These are phyloP conservation scores for Manacus vitellinus DNA, from an alignment of 2,113 vertebrate genomes.

Conservation along the genomic window DNA sequence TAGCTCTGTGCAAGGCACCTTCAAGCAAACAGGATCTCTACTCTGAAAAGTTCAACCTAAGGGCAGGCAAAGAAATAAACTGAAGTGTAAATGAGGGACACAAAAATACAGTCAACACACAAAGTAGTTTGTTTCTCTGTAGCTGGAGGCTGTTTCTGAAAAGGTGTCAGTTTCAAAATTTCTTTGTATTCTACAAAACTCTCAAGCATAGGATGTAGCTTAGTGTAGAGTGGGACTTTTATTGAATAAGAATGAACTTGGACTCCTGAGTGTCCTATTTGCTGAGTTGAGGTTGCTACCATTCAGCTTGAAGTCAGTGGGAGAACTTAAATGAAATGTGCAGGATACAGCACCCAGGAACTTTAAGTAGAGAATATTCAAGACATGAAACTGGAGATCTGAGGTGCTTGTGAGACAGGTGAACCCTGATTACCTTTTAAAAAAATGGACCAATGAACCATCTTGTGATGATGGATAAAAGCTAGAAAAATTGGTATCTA, in stretches of 20 bases:
- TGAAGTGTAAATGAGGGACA: neutral
- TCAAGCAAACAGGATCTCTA: neutral
- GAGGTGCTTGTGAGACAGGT: neutral
- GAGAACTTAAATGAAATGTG: neutral
- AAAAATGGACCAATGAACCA: neutral
- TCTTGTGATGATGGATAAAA: neutral
- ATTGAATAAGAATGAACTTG: neutral
- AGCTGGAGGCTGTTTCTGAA: neutral
- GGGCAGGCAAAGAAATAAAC: constrained; percentile 43
- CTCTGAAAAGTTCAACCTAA: constrained; percentile 4
- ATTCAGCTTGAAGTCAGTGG: neutral
- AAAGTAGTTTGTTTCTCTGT: constrained; percentile 2
- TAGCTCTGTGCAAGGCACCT: neutral
- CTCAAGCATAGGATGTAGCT: neutral
- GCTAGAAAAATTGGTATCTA: neutral
- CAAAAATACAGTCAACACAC: neutral
- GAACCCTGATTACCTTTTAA: neutral
- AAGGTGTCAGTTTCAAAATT: neutral
- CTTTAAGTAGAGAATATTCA: neutral
- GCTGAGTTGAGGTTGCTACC: neutral
- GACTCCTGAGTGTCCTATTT: neutral
- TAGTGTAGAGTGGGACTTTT: neutral
- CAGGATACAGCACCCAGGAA: neutral
- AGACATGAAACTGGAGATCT: neutral
- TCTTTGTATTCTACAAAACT: neutral